Evolutionary conservation across 2,888 invertebrate species (phyloP), one percentile per base, ranked within the genome.

Genomic region (Pseudanteris insignis): DNA sequence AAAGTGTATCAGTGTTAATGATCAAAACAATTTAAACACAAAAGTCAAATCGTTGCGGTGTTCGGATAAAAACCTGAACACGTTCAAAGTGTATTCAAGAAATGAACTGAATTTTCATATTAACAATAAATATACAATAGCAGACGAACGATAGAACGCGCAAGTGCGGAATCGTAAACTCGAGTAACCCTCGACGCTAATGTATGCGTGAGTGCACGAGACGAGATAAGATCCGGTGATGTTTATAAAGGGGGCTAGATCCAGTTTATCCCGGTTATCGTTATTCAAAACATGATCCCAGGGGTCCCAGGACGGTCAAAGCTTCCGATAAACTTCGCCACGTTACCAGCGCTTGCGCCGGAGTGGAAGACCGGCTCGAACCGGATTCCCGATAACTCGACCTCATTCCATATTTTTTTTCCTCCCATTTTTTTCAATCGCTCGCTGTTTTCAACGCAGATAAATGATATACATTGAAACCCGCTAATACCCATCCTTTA

Each of bases 181-280:
- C 54, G 46, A 64, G 54, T 64, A 64, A 64, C 61, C 61, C 61
- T 51, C 59, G 50, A 54, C 32, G 43, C 41, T 65, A 10, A 6
- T 14, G 43, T 53, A 7, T 32, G 25, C 5, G 32, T 25, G 29
- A 21, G 43, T 32, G 37, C 48, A 48, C 43, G 44, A 46, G 58
- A 50, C 51, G 5, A 15, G 58, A 58, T 58, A 58, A 58, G 33
- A 29, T 3, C 6, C 18, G 7, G 4, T n/a, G 32, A 32, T 38
- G 34, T 28, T 55, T 13, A 18, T 11, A 26, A 21, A 18, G 26
- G 9, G n/a, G 12, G 24, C 36, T 10, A 10, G 25, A 77, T 74
- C 76, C 74, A 66, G 77, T 75, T 68, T 69, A 67, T 62, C 72
- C 75, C 70, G 66, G 77, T 75, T 77, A 73, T 74, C 70, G 63